Conservation (phyloP, 2,888 invertebrate species). For the Yponomeuta cagnagella region DNA sequence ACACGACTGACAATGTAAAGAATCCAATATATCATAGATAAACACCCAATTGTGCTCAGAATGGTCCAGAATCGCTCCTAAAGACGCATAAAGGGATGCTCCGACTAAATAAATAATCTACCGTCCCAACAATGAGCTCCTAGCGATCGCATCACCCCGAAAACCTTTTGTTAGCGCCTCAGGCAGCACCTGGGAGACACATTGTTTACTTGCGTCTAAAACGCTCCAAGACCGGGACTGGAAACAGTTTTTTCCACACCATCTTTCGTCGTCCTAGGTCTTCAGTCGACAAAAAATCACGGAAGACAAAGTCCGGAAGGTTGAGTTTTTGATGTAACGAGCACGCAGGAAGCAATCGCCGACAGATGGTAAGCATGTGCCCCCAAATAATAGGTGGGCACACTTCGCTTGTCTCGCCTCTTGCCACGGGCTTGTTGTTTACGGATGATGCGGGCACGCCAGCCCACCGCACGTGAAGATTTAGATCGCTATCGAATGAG, state of each 20-base stretch:
- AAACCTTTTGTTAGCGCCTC: constrained; percentile 63
- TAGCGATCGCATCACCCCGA: constrained; percentile 46
- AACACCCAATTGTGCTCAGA: constrained; percentile 43
- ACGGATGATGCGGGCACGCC: constrained; percentile 2
- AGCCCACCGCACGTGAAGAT: constrained; percentile 1
- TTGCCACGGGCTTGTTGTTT: constrained; percentile 38
- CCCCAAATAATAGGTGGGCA: constrained; percentile 52
- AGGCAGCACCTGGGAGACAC: constrained; percentile 38
- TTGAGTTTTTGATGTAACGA: constrained; percentile 68
- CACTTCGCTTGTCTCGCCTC: constrained; percentile 39
- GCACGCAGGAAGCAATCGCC: constrained; percentile 59
- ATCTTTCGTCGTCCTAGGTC: constrained; percentile 67
- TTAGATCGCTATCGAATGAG: neutral
- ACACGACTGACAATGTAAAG: constrained; percentile 34
- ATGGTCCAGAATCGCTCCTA: constrained; percentile 34
- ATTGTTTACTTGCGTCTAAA: constrained; percentile 65
- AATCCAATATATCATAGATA: constrained; percentile 64
- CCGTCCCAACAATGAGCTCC: constrained; percentile 42
- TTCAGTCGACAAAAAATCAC: constrained; percentile 59
- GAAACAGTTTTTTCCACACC: constrained; percentile 60
- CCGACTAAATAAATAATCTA: constrained; percentile 53
- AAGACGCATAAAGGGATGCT: constrained; percentile 51
- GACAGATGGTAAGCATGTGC: constrained; percentile 72
- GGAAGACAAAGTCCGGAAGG: constrained; percentile 66
- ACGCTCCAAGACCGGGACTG: constrained; percentile 44